These are phyloP conservation scores for Agraylea sexmaculata DNA, from an alignment of 1,140 invertebrate species.

Conservation along the genomic window DNA sequence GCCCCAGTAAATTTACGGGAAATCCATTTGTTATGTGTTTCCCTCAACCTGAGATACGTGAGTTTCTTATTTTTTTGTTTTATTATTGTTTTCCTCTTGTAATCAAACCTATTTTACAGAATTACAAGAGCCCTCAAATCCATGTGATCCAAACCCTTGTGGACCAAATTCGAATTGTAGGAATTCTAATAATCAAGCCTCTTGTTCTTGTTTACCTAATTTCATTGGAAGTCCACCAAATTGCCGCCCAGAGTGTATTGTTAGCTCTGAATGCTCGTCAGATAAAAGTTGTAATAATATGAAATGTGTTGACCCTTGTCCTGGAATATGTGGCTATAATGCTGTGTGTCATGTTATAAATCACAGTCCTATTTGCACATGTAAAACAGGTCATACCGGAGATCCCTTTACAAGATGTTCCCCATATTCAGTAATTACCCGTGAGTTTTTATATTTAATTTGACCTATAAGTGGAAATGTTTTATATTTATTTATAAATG, in stretches of 20 bases:
- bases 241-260: conserved; percentile 65
- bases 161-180: conserved; percentile 61
- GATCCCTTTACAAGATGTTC: conserved; percentile 45
- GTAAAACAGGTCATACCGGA: conserved; percentile 40
- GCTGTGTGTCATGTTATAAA: conserved; percentile 45
- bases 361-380: conserved; percentile 47
- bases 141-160: conserved; percentile 58
- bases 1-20: conserved; percentile 55
- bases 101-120: too few relatives aligned
- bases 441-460: conserved; percentile 16
- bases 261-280: conserved; percentile 67
- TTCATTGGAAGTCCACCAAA: conserved; percentile 51
- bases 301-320: conserved; percentile 49
- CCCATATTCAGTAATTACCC: conserved; percentile 20
- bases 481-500: background rate
- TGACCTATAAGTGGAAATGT: conserved; percentile 31
- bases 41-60: conserved; percentile 39
- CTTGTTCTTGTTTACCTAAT: conserved; percentile 47
- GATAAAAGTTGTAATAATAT: conserved; percentile 64
- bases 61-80: too few relatives aligned
- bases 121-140: conserved; percentile 37
- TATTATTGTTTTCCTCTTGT: too few relatives aligned
- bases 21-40: conserved; percentile 56
- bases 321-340: conserved; percentile 46
- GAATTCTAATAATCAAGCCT: conserved; percentile 44